Evolutionary conservation across 2,113 vertebrate species (phyloP).

Genomic region (Athene cunicularia): DNA sequence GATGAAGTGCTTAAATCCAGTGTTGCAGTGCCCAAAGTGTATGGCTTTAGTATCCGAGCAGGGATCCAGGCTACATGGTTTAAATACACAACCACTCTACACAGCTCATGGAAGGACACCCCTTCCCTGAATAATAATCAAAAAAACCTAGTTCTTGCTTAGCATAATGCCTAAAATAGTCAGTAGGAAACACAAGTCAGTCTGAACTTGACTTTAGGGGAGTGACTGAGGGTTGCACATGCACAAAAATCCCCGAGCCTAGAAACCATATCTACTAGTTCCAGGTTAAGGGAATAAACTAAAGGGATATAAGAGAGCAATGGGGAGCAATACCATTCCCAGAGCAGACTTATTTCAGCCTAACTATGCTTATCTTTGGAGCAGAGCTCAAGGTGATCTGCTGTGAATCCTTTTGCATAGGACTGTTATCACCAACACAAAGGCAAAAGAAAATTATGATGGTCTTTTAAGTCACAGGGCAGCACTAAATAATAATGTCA

Average conservation of each 20-base stretch:
- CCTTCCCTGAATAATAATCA: neutral
- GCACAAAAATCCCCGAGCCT: neutral
- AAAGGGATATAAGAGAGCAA: neutral
- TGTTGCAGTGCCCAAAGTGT: neutral
- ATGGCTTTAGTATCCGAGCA: neutral
- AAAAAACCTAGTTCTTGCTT: neutral
- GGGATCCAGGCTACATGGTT: neutral
- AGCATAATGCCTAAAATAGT: neutral
- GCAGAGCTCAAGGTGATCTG: neutral
- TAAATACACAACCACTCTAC: neutral
- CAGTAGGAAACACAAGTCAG: neutral
- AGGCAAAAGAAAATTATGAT: neutral
- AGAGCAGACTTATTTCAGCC: neutral
- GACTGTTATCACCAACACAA: neutral
- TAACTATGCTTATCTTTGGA: neutral
- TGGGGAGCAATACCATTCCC: neutral
- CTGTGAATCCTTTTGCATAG: neutral
- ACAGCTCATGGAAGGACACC: neutral
- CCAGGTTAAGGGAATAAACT: neutral
- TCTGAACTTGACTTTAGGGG: neutral
- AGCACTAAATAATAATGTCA: neutral
- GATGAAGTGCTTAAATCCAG: neutral
- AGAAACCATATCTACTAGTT: neutral
- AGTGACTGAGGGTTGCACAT: neutral
- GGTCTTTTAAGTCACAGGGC: neutral